Conservation (phyloP, 2,113 vertebrate genomes). For the Struthio camelus region DNA sequence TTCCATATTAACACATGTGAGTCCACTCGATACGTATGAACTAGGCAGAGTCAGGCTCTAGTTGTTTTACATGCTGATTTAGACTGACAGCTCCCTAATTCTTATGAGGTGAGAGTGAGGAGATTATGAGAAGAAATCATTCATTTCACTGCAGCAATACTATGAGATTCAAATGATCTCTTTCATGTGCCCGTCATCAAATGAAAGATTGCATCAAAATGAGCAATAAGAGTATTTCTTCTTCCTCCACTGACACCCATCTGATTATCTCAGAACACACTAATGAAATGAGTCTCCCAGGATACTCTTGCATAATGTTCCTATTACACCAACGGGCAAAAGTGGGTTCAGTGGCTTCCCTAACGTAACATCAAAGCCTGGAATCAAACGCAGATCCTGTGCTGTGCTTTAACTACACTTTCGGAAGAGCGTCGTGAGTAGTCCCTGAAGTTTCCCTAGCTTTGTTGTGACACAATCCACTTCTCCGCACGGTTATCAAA, state of each 20-base stretch:
- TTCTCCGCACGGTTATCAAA: background rate
- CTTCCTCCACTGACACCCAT: constrained; percentile 46
- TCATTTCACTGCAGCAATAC: constrained; percentile 19
- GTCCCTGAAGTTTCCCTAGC: background rate
- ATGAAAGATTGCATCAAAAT: constrained; percentile 34
- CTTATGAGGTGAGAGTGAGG: constrained; percentile 62
- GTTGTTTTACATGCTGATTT: background rate
- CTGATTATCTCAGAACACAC: background rate
- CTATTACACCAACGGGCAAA: constrained; percentile 21
- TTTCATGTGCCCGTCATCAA: constrained; percentile 54
- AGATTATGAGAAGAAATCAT: constrained; percentile 52
- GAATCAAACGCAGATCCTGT: constrained; percentile 40
- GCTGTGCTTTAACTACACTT: background rate
- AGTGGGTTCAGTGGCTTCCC: constrained; percentile 21
- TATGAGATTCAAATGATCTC: constrained; percentile 9
- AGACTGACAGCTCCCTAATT: constrained; percentile 53
- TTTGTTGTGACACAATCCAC: constrained; percentile 25
- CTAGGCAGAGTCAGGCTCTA: background rate
- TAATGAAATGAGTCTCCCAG: constrained; percentile 41
- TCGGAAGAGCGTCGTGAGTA: background rate
- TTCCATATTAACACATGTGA: background rate
- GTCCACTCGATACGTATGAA: background rate
- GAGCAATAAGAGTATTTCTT: constrained; percentile 18
- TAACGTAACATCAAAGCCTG: constrained; percentile 1
- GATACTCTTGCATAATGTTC: constrained; percentile 35